Evolutionary conservation across 2,888 invertebrate species (phyloP), one percentile per base, ranked within the genome.

Genomic region (Corythucha ciliata): DNA sequence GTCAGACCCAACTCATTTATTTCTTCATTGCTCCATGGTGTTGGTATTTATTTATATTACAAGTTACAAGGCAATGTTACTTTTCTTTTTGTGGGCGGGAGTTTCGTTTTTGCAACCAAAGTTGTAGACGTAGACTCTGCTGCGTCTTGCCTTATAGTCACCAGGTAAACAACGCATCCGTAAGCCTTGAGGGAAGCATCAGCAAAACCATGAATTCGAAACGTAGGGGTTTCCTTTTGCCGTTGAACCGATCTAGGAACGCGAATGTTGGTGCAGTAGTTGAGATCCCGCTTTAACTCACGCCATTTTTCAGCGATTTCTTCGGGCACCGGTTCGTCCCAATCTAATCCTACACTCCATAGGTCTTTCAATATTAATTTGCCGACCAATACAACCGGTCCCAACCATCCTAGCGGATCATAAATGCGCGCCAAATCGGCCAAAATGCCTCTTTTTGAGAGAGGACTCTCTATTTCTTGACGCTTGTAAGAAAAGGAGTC

Each of bases 341-440:
- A 62, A 7, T 41, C 53, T n/a, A 57, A 8, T 5, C 51, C 44
- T 2, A 25, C 22, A 29, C 34, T 33, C 60, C 61, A 63, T 4
- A 57, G 12, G 1, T 45, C 18, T 47, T 60, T 61, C 26, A 62
- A 42, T 8, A 59, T 41, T 1, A 56, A 34, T 33, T 60, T 61
- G 12, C 53, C 54, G 6, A 21, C 18, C 20, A 61, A 49, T 2
- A 52, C 50, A n/a, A n/a, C n/a, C n/a, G n/a, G n/a, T n/a, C n/a
- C n/a, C n/a, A n/a, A n/a, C n/a, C n/a, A n/a, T n/a, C n/a, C n/a
- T n/a, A n/a, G n/a, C 1, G 56, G 59, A 44, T 62, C 62, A 32
- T 55, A 57, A 2, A 57, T 26, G 5, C 40, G 26, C 2, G 50
- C 48, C 12, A 52, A 37, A 14, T 21, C 6, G 2, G 53, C 53